Base-by-base conservation (phyloP, 2,797 vertebrate genomes). In the Lepidocolaptes lacrymiger region DNA sequence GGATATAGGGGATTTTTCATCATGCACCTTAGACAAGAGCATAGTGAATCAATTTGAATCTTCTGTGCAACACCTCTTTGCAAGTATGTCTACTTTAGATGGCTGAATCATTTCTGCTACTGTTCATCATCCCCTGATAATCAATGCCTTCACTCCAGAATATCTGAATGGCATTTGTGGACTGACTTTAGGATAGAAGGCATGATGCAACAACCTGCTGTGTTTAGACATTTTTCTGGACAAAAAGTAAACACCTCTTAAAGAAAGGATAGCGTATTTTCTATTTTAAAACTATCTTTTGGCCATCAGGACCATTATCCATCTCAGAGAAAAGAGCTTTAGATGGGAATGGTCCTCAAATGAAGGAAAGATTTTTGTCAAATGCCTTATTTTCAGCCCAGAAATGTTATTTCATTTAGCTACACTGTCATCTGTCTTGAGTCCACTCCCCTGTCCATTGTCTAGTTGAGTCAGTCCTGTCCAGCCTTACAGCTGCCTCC, bases 91-190 rank as follows among this genome's bases (percentile, higher is more conserved):
- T 62, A 1, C 44, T 80, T 75, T 34, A 49, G 19, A 1, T 0
- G 12, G 14, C 6, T 27, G 30, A 71, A 71, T 55, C 0, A n/a
- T 74, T 74, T 84, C 44, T 71, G 24, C 6, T 63, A 7, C 28
- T 26, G 17, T 46, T 74, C 0, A 0, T 19, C 9, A 32, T 28
- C 4, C 9, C 8, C 26, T 63, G 12, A 36, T 10, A 78, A 69
- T 12, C 34, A 18, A 64, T 41, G 12, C 4, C 11, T 71, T 44
- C 56, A 17, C 19, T 55, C 9, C 13, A 36, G 54, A 3, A 27
- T 7, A 48, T 10, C 34, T 18, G 28, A 66, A 69, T 61, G 24
- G 8, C 23, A 3, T n/a, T 63, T 66, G 14, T 62, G 23, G 1
- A 2, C 28, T 5, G 10, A 4, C 10, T 66, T 62, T 12, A 32